Percentiles rank a stretch among this genome's conserved stretches.
phyloP scores from a whole-genome alignment of 2,797 vertebrate genomes.

The Balearica regulorum region DNA sequence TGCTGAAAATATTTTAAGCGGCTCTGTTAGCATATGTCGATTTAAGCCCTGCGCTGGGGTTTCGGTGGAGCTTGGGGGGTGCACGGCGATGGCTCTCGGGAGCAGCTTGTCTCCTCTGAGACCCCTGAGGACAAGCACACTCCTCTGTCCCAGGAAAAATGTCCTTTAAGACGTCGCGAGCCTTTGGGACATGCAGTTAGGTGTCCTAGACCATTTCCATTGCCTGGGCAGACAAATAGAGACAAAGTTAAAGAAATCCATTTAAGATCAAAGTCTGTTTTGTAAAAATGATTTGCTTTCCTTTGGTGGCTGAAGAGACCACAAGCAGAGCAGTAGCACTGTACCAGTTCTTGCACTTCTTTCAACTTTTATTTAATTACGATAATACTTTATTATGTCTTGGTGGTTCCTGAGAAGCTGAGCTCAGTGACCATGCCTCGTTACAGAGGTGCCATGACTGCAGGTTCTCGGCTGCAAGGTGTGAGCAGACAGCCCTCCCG shows the following conservation, averaged over 20 bases:
- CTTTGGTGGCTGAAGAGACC: background rate
- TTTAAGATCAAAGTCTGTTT: background rate
- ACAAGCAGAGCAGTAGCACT: background rate
- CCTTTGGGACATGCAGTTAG: background rate
- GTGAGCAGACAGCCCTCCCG: too few relatives aligned
- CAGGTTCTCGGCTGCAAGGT: background rate
- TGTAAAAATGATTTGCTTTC: background rate
- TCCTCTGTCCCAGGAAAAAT: background rate
- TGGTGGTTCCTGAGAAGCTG: background rate
- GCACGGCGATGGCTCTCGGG: background rate
- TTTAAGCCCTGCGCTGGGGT: background rate
- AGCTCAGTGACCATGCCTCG: fast-evolving
- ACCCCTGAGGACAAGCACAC: fast-evolving
- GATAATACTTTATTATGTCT: background rate
- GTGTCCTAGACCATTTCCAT: background rate
- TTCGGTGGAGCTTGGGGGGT: background rate
- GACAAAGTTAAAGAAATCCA: background rate
- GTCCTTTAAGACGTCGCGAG: background rate
- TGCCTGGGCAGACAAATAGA: background rate
- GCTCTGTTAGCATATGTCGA: background rate
- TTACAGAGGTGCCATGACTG: fast-evolving
- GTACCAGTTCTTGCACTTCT: background rate
- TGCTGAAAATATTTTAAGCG: background rate
- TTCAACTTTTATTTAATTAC: background rate
- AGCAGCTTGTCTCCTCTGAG: fast-evolving